Percentiles rank a stretch among this genome's conserved stretches.
Evolutionary conservation across 2,113 vertebrate species (phyloP).

Genomic region (Aepyceros melampus): DNA sequence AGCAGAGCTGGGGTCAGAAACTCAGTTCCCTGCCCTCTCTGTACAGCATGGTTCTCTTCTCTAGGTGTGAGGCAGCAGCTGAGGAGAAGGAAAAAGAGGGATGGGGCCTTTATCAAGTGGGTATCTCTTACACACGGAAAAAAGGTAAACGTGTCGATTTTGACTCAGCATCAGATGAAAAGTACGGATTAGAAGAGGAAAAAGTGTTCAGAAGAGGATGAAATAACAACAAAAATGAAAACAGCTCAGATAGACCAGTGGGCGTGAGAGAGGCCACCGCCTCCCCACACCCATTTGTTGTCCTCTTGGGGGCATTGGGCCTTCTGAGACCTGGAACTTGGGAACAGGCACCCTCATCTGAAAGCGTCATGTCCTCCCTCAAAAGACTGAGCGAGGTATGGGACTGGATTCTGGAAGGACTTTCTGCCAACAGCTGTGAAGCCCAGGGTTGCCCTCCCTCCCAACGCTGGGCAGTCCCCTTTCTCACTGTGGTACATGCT

Average conservation of each 20-base stretch:
- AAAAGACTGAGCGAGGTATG: rapidly evolving
- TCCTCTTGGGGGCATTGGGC: neutral
- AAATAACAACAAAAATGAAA: neutral
- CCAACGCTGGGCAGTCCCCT: neutral
- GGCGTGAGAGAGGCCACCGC: rapidly evolving
- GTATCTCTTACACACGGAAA: rapidly evolving
- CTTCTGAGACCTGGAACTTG: neutral
- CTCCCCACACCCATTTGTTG: rapidly evolving
- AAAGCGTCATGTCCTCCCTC: neutral
- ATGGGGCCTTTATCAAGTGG: neutral
- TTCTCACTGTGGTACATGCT: neutral
- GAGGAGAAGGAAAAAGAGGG: neutral
- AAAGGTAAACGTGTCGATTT: neutral
- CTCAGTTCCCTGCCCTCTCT: too few species aligned
- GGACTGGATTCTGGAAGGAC: neutral
- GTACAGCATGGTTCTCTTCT: neutral
- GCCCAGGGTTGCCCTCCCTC: neutral
- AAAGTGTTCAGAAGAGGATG: neutral
- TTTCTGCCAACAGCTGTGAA: neutral
- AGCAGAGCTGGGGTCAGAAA: neutral
- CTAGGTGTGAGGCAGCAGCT: too few species aligned
- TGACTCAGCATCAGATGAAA: neutral
- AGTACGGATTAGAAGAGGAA: neutral
- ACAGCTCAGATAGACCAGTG: neutral
- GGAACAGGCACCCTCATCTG: too few species aligned